Evolutionary conservation across 2,113 vertebrate species (phyloP).

Genomic region (Chlamydotis undulata): DNA sequence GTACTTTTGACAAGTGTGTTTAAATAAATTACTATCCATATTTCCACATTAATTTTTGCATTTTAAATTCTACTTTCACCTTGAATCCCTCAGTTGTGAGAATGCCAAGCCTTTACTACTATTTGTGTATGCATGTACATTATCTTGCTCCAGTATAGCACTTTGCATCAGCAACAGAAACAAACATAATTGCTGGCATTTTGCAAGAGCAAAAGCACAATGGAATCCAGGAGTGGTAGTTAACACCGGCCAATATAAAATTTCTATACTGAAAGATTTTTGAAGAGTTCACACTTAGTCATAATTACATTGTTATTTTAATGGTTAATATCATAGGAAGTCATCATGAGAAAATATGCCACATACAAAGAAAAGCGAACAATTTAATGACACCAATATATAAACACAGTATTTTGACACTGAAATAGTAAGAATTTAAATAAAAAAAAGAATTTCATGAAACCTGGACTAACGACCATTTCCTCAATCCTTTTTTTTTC

Average conservation of each 20-base stretch:
- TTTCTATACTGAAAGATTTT: background rate
- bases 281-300: background rate
- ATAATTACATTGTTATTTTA: background rate
- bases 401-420: background rate
- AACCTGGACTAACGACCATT: background rate
- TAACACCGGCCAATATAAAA: background rate
- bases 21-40: background rate
- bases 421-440: background rate
- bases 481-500: background rate
- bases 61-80: background rate
- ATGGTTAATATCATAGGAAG: background rate
- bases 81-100: background rate
- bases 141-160: background rate
- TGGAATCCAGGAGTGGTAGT: background rate
- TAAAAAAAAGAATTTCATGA: background rate
- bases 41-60: background rate
- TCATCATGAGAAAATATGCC: background rate
- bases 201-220: background rate
- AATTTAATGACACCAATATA: background rate
- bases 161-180: background rate
- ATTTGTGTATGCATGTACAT: background rate
- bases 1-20: background rate
- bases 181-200: background rate
- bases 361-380: background rate
- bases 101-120: background rate